phyloP scores from a whole-genome alignment of 2,888 invertebrate genomes.

The Tetragonisca angustula region DNA sequence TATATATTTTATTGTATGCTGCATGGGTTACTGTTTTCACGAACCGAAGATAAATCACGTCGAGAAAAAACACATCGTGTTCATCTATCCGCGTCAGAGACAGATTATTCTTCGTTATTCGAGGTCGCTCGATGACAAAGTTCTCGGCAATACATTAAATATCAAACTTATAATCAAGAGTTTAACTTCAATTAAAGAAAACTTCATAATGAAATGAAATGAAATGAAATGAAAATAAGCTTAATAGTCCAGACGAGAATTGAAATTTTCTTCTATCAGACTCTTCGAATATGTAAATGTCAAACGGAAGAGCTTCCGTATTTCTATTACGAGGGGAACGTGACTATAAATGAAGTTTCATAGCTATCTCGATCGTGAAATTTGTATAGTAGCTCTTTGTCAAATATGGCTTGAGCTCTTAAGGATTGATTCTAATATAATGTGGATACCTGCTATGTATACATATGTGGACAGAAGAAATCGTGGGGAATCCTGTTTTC shows the following conservation, averaged over 20 bases:
- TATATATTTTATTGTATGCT: not conserved
- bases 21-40: not conserved
- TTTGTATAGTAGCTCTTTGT: not conserved
- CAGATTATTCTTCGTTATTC: not conserved
- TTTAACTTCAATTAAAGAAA: not conserved
- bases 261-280: not conserved
- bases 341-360: not conserved
- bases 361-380: not conserved
- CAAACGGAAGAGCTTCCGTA: not conserved
- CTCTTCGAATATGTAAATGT: not conserved
- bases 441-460: constrained; percentile 7
- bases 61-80: not conserved
- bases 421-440: constrained; percentile 42
- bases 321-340: not conserved
- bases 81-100: not conserved
- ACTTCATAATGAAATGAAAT: not conserved
- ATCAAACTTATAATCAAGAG: too few species aligned
- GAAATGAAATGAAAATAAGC: not conserved
- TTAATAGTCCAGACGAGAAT: not conserved
- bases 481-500: constrained; percentile 52
- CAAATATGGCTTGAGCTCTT: constrained; percentile 5
- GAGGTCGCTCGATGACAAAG: not conserved
- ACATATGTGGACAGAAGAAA: constrained; percentile 31
- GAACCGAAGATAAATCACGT: not conserved
- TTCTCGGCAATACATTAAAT: not conserved